Evolutionary conservation across 2,113 vertebrate species (phyloP).

Genomic region (Catagonus wagneri): DNA sequence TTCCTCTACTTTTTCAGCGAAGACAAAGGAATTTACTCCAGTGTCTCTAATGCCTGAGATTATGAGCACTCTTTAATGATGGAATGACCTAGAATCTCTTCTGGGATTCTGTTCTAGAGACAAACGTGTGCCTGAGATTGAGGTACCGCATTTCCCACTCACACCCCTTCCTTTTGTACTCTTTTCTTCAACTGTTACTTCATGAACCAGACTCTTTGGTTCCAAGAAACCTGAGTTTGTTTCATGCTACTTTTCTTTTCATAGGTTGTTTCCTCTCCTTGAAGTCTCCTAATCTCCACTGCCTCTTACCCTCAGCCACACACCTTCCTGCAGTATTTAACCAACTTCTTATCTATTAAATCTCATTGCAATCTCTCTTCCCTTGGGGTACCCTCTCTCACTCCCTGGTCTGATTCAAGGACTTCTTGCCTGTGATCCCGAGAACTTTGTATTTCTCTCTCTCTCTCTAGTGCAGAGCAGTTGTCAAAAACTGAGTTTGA

Average conservation of each 20-base stretch:
- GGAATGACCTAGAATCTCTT: neutral
- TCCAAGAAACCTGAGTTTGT: neutral
- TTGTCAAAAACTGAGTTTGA: neutral
- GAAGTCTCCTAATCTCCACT: neutral
- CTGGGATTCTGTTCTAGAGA: neutral
- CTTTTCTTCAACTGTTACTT: neutral
- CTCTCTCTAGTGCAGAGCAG: neutral
- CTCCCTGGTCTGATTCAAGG: neutral
- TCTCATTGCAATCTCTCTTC: neutral
- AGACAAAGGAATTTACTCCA: neutral
- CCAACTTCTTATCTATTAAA: neutral
- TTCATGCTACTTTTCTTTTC: neutral
- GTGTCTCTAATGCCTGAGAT: neutral
- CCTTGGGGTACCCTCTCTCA: neutral
- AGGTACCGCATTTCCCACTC: neutral
- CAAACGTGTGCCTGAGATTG: neutral
- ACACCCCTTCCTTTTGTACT: neutral
- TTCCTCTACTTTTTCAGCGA: neutral
- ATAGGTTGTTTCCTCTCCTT: neutral
- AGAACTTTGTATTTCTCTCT: neutral
- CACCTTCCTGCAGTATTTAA: neutral
- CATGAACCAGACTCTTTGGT: neutral
- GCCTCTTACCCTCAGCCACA: neutral
- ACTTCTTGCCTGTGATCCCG: neutral
- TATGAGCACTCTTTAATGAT: neutral